Percentiles rank a stretch among this genome's conserved stretches.
These are phyloP conservation scores for Cheilosia vulpina DNA, from an alignment of 2,888 invertebrate species.

Conservation along the genomic window DNA sequence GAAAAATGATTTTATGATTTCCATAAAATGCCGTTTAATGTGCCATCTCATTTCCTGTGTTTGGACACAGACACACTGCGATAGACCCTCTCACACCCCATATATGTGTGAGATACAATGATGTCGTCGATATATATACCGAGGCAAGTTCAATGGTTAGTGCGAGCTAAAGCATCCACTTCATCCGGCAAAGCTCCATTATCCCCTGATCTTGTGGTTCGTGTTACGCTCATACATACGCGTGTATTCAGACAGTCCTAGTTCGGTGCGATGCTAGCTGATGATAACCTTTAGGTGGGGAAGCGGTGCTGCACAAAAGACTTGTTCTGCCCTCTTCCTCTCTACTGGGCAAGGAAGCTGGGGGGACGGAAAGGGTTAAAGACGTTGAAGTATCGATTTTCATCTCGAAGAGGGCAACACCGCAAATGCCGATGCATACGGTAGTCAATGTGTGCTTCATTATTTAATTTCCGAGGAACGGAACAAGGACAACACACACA, in stretches of 20 bases:
- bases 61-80: neutral
- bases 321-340: conserved; percentile 24
- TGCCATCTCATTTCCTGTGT: conserved; percentile 51
- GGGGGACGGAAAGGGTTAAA: neutral
- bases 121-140: neutral
- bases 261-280: conserved; percentile 21
- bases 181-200: conserved; percentile 24
- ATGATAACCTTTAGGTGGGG: conserved; percentile 41
- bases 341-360: neutral
- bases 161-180: conserved; percentile 24
- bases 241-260: conserved; percentile 18
- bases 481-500: conserved; percentile 20
- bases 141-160: conserved; percentile 39
- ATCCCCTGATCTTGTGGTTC: conserved; percentile 40
- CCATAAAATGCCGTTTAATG: conserved; percentile 55
- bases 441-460: conserved; percentile 55
- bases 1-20: conserved; percentile 66
- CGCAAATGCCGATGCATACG: conserved; percentile 48
- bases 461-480: conserved; percentile 54
- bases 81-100: neutral
- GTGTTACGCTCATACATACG: conserved; percentile 11
- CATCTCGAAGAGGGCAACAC: conserved; percentile 33
- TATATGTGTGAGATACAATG: conserved; percentile 16
- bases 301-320: conserved; percentile 8
- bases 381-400: conserved; percentile 50